Evolutionary conservation across 2,113 vertebrate species (phyloP).

Genomic region (Silurus meridionalis): DNA sequence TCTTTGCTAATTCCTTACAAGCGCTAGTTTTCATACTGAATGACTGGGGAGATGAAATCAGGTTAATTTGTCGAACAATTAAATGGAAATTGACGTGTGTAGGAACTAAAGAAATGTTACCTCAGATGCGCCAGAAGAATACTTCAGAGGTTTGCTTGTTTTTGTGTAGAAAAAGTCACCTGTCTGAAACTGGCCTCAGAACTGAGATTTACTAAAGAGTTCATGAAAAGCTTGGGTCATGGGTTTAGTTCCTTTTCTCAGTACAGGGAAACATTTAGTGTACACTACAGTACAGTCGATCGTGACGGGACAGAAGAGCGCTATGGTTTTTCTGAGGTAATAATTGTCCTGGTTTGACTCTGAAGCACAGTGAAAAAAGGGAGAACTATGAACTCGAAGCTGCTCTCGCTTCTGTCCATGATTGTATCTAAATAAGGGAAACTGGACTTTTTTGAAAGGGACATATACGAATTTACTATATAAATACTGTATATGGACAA

Average conservation of each 20-base stretch:
- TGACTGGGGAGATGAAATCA: not conserved
- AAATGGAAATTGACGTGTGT: not conserved
- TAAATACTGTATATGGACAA: not conserved
- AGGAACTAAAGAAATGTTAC: constrained; percentile 13
- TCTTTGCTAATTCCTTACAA: not conserved
- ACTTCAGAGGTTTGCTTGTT: not conserved
- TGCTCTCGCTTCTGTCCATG: not conserved
- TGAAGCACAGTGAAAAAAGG: constrained; percentile 18
- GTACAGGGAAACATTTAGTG: not conserved
- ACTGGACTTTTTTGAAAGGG: constrained; percentile 26
- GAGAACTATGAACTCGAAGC: not conserved
- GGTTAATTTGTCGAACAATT: not conserved
- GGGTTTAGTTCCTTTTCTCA: not conserved
- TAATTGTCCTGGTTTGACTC: constrained; percentile 19
- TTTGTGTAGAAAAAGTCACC: not conserved
- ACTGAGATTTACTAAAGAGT: not conserved
- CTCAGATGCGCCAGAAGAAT: not conserved
- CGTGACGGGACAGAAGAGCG: not conserved
- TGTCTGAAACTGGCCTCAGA: not conserved
- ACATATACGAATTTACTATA: not conserved
- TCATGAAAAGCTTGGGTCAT: not conserved
- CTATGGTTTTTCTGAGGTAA: not conserved
- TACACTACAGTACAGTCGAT: not conserved
- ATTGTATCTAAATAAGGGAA: not conserved
- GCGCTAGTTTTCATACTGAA: not conserved